Percentiles rank a stretch among this genome's conserved stretches.
Conservation (phyloP, 2,113 vertebrate species). For the Furnarius figulus region DNA sequence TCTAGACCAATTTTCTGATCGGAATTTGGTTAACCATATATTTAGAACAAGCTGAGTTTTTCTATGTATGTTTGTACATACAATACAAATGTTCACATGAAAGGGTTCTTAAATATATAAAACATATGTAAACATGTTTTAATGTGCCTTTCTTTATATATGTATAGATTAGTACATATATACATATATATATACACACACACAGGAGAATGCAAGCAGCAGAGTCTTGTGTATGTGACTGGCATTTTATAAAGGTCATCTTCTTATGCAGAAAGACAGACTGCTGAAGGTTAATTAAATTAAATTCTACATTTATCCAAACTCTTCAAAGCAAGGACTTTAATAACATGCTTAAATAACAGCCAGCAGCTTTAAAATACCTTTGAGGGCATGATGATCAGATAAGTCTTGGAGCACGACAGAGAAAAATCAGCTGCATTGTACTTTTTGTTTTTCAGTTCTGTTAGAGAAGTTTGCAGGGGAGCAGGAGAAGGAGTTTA, state of each 20-base stretch:
- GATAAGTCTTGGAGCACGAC: neutral
- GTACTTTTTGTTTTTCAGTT: neutral
- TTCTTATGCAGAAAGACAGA: constrained; percentile 22
- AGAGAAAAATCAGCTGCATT: neutral
- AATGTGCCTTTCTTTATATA: neutral
- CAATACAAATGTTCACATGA: neutral
- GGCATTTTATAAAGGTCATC: constrained; percentile 62
- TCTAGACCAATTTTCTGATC: neutral
- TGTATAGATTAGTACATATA: neutral
- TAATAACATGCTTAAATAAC: constrained; percentile 35
- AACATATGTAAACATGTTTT: neutral
- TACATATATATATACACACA: neutral
- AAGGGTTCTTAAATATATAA: neutral
- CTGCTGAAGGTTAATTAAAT: constrained; percentile 56
- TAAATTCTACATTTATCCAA: constrained; percentile 28
- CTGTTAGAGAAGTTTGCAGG: neutral
- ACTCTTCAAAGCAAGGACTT: constrained; percentile 34
- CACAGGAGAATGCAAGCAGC: neutral
- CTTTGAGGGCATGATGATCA: neutral
- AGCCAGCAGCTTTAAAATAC: constrained; percentile 16
- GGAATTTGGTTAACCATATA: neutral
- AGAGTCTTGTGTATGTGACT: neutral
- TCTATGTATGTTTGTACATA: neutral
- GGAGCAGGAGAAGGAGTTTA: neutral
- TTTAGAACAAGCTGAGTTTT: neutral